Conservation (phyloP, 2,888 invertebrate genomes). For the Yponomeuta sedellus region DNA sequence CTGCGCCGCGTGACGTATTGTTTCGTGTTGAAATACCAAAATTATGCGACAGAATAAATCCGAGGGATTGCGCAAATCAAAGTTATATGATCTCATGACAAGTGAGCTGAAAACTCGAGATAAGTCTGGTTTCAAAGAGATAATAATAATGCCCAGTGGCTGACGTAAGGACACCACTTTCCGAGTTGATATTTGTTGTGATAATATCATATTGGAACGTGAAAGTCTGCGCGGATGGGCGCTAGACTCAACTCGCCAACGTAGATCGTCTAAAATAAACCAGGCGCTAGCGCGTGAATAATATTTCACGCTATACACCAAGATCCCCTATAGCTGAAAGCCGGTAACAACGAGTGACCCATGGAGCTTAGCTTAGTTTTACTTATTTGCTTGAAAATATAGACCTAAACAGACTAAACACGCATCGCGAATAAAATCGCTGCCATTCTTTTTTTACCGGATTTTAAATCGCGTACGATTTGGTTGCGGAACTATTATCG, state of each 20-base stretch:
- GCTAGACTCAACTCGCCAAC: slow-evolving; percentile 59
- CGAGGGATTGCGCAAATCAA: neutral
- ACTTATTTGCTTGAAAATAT: too few species aligned
- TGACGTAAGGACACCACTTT: slow-evolving; percentile 3
- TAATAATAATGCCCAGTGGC: neutral
- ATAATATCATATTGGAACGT: slow-evolving; percentile 34
- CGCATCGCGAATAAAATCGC: too few species aligned
- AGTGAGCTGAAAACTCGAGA: neutral
- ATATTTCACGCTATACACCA: too few species aligned
- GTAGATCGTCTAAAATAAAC: slow-evolving; percentile 63
- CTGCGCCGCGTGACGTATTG: neutral
- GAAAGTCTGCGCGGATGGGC: slow-evolving; percentile 35
- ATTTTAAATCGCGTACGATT: too few species aligned
- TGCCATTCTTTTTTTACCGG: too few species aligned
- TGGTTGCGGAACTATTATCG: too few species aligned
- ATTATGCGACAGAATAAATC: neutral
- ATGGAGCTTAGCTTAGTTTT: too few species aligned
- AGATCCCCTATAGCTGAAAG: too few species aligned
- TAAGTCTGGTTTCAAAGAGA: slow-evolving; percentile 5
- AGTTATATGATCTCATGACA: neutral
- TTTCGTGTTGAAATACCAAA: too few species aligned
- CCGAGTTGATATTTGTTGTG: slow-evolving; percentile 22
- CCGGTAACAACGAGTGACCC: too few species aligned
- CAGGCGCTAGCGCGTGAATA: slow-evolving; percentile 23
- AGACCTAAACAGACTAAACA: too few species aligned